Evolutionary conservation across 2,888 invertebrate species (phyloP).

Genomic region (Drosophila borborema): DNA sequence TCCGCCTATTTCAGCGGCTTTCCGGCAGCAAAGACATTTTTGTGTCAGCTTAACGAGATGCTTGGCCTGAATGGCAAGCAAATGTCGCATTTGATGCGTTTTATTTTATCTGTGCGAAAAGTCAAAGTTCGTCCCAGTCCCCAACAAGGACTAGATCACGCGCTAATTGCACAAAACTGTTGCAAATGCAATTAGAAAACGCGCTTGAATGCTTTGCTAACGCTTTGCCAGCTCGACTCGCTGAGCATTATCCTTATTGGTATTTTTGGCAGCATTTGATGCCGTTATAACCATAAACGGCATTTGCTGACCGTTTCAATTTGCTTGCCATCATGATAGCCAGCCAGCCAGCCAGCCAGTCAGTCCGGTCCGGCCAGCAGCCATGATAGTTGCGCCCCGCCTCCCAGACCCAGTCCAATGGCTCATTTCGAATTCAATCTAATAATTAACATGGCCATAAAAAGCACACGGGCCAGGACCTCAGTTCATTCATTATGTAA

Average conservation of each 20-base stretch:
- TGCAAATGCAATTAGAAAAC: slow-evolving; percentile 69
- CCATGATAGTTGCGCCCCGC: background rate
- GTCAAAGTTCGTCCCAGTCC: slow-evolving; percentile 31
- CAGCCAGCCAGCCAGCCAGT: background rate
- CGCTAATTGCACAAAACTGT: slow-evolving; percentile 64
- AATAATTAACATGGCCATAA: slow-evolving; percentile 78
- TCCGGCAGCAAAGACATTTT: slow-evolving; percentile 1
- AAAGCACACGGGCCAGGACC: slow-evolving; percentile 62
- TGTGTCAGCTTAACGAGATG: background rate
- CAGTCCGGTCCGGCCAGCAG: background rate
- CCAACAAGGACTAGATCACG: slow-evolving; percentile 30
- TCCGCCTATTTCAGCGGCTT: slow-evolving; percentile 15
- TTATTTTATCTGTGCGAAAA: slow-evolving; percentile 10
- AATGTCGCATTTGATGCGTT: slow-evolving; percentile 29
- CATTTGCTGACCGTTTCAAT: slow-evolving; percentile 55
- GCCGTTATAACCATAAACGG: slow-evolving; percentile 44
- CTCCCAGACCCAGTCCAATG: slow-evolving; percentile 28
- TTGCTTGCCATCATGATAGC: slow-evolving; percentile 18
- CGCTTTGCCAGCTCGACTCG: slow-evolving; percentile 11
- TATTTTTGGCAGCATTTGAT: slow-evolving; percentile 32
- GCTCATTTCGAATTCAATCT: slow-evolving; percentile 77
- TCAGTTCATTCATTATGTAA: slow-evolving; percentile 74
- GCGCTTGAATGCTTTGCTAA: slow-evolving; percentile 6
- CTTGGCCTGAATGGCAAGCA: slow-evolving; percentile 18
- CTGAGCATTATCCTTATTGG: slow-evolving; percentile 65